Base-by-base conservation (phyloP, 2,797 vertebrate species). In the Sarcophilus harrisii region DNA sequence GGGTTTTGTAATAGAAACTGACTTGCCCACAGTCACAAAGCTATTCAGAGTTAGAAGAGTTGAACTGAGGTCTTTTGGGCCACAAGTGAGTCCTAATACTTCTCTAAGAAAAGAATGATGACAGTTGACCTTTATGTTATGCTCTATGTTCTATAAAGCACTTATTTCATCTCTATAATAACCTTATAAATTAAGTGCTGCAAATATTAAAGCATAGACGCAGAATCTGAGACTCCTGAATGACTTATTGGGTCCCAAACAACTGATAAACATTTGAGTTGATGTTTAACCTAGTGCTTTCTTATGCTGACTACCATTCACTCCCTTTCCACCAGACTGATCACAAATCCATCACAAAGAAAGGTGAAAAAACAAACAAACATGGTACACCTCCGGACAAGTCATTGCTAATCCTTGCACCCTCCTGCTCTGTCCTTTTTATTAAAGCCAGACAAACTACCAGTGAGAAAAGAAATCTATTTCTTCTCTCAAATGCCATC, bases 381-480 rank as follows among this genome's bases (percentile, higher is more conserved):
- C 66, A 21, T 1, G 18, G 21, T 24, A 18, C 12, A 18, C 4
- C 13, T 73, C 32, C 18, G 1, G 18, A 81, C 16, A 81, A 24
- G 11, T 24, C 27, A 30, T 13, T 13, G 49, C 30, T 58, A 62
- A 45, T 49, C 29, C n/a, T 9, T 28, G 11, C 30, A 28, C 29
- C 90, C 92, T 54, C 16, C 49, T 60, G 57, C 8, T 52, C 32
- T 29, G 21, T 54, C 58, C 55, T 38, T 18, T 90, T 21, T 66
- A 57, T 30, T 59, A 81, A 81, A 90, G 28, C 32, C 3, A 24
- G 6, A 9, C 8, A 32, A 6, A 16, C 11, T 32, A 91, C 5
- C 92, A 60, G 29, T 18, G 62, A 92, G 81, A 90, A 96, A 96
- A 89, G 87, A 0, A 55, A 95, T 45, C 1, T 2, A 49, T 90